Evolutionary conservation across 2,888 invertebrate genomes (phyloP), one percentile per base, ranked within the genome.

Genomic region (Agonopterix subpropinquella): DNA sequence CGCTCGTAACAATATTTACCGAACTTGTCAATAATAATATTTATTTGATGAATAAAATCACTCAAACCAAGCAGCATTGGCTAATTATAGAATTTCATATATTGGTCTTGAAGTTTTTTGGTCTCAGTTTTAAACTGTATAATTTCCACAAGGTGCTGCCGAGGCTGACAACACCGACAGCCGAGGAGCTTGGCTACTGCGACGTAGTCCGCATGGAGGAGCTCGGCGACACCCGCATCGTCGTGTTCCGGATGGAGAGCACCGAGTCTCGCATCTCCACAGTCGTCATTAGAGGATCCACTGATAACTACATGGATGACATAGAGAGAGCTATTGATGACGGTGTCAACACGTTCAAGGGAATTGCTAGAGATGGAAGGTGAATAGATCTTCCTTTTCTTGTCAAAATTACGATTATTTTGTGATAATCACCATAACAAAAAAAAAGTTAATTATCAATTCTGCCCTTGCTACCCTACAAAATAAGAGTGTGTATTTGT

Each of bases 251-350:
- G 64, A 93, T 96, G 84, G 94, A 93, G 50, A 93, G 94, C 53
- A 85, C 89, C 8, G 96, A 97, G 64, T 96, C 96, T 3, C 93
- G 94, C 47, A 95, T 99, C 54, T 92, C 98, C 1, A 99, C 99
- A 0, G 92, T 99, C 61, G 94, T 99, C 9, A 91, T 99, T 53
- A 92, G 99, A 57, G 99, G 99, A 1, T 95, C 99, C 1, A 98
- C 99, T 4, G 98, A 98, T 60, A 98, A 98, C 78, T 96, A 96
- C 69, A 97, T 99, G 96, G 99, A 99, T 79, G 99, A 99, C 68
- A 95, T 99, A 67, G 99, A 99, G 84, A 91, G 99, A 53, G 97
- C 99, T 28, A 93, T 99, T 65, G 98, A 99, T 83, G 99, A 99
- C 89, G 99, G 98, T 53, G 97, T 99, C 13, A 99, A 99, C 77